phyloP scores from a whole-genome alignment of 2,113 vertebrate species.

The Cheirogaleus medius region DNA sequence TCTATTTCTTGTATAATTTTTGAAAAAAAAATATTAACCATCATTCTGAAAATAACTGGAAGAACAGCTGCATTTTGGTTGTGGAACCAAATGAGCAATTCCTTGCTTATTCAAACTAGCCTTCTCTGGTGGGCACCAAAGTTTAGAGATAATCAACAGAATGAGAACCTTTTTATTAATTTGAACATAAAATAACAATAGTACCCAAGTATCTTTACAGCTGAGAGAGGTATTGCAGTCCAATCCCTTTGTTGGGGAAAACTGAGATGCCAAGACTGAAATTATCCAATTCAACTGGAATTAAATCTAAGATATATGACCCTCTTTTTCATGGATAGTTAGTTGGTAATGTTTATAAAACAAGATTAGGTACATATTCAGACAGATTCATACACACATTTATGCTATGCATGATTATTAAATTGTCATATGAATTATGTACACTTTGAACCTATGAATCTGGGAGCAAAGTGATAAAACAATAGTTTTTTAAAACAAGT shows the following conservation, averaged over 20 bases:
- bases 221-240: background rate
- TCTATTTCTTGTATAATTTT: background rate
- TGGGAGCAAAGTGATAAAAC: background rate
- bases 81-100: background rate
- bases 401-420: background rate
- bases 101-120: background rate
- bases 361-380: background rate
- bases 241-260: background rate
- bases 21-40: background rate
- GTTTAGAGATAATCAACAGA: background rate
- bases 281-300: background rate
- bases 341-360: background rate
- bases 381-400: background rate
- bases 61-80: background rate
- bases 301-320: background rate
- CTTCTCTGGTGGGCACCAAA: background rate
- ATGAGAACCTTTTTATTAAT: background rate
- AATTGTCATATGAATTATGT: background rate
- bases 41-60: background rate
- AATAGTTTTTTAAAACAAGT: background rate
- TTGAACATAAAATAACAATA: background rate
- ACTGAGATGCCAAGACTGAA: background rate
- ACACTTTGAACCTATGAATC: background rate
- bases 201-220: background rate
- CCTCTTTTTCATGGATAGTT: background rate